A percentile compares a stretch with the other conserved stretches of the same genome.
Conservation (phyloP, 2,888 invertebrate species). For the Leptopterna dolabrata region DNA sequence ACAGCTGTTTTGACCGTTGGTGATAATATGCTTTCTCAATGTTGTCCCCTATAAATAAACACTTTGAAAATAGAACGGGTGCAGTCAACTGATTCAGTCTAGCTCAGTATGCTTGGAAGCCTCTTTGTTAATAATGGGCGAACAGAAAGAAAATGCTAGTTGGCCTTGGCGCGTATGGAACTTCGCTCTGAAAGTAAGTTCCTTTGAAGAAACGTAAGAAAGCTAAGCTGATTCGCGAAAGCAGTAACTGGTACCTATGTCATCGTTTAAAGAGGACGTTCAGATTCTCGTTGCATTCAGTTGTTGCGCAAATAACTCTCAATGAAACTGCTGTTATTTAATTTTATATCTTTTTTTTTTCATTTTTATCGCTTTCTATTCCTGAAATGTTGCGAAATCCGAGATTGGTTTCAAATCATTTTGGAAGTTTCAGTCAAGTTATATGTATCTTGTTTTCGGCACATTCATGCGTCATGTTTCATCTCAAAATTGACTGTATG, state of each 20-base stretch:
- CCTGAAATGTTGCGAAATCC: neutral
- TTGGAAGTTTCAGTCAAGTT: too few species aligned
- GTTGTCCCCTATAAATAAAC: constrained; percentile 33
- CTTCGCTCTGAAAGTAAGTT: constrained; percentile 23
- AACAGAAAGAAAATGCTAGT: neutral
- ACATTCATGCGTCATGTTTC: too few species aligned
- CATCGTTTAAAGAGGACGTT: too few species aligned
- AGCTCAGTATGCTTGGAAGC: neutral
- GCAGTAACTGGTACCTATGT: too few species aligned
- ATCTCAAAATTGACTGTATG: too few species aligned
- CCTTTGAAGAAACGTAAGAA: neutral
- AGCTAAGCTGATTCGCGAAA: neutral
- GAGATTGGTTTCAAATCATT: too few species aligned
- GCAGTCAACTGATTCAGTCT: constrained; percentile 37
- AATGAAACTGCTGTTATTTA: neutral
- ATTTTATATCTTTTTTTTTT: neutral
- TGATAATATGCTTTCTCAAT: constrained; percentile 14
- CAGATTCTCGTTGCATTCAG: neutral
- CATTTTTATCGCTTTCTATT: neutral
- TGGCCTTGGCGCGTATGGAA: constrained; percentile 29
- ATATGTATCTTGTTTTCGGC: too few species aligned
- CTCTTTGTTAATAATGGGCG: neutral
- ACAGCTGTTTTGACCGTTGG: neutral
- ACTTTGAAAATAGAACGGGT: constrained; percentile 30
- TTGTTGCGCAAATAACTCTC: neutral